Percentiles rank a stretch among this genome's conserved stretches.
These are phyloP conservation scores for Papilio helenus DNA, from an alignment of 1,140 invertebrate species.

Conservation along the genomic window DNA sequence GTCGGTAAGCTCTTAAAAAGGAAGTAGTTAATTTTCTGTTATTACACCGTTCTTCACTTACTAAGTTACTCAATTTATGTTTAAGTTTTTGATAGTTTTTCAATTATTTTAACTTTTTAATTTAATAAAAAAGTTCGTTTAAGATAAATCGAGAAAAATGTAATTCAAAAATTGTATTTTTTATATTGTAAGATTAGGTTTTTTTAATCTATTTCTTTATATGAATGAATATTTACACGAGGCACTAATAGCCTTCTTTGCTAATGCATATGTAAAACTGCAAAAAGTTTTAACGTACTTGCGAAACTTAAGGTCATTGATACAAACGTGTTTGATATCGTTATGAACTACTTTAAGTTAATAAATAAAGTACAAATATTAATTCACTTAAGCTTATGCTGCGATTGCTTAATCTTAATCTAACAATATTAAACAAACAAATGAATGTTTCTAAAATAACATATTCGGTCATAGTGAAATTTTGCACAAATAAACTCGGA, in stretches of 20 bases:
- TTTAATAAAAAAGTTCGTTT: background rate
- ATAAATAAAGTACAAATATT: background rate
- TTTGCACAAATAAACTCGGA: background rate
- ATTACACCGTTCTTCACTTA: background rate
- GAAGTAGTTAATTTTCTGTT: background rate
- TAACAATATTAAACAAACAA: too few relatives aligned
- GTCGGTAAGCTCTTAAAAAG: conserved; percentile 13
- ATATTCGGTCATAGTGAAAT: background rate
- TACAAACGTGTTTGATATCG: background rate
- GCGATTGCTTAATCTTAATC: too few relatives aligned
- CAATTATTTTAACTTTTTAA: background rate
- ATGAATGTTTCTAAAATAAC: too few relatives aligned
- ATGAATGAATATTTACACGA: too few relatives aligned
- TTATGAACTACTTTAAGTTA: background rate
- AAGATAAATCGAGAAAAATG: background rate
- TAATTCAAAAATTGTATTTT: background rate
- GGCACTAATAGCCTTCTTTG: too few relatives aligned
- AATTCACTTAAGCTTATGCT: conserved; percentile 1
- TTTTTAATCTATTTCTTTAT: background rate
- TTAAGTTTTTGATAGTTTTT: background rate
- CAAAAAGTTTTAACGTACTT: background rate
- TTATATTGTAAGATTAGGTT: background rate
- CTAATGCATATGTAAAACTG: background rate
- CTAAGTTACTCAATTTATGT: background rate
- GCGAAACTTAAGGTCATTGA: background rate